phyloP scores from a whole-genome alignment of 2,113 vertebrate species.

The Marmota flaviventris region DNA sequence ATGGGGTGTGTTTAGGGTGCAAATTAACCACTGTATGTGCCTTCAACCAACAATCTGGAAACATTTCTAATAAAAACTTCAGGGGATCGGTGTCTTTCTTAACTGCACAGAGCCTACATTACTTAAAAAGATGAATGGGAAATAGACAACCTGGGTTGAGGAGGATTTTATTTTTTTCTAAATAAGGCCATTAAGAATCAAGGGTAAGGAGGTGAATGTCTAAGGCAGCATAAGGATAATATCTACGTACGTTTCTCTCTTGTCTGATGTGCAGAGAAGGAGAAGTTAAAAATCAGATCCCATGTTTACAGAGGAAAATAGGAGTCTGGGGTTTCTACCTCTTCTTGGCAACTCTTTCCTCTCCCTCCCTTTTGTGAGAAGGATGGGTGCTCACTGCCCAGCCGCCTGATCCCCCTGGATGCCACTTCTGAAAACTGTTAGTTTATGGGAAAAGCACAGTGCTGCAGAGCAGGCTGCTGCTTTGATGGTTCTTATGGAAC shows the following conservation, averaged over 20 bases:
- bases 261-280: neutral
- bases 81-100: constrained; percentile 66
- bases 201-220: neutral
- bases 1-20: constrained; percentile 74
- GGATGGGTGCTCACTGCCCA: neutral
- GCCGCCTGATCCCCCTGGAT: too few relatives aligned
- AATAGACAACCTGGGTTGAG: neutral
- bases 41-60: constrained; percentile 78
- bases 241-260: neutral
- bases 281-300: neutral
- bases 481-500: neutral
- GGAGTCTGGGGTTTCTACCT: neutral
- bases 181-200: neutral
- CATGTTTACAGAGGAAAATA: neutral
- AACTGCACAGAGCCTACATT: constrained; percentile 36
- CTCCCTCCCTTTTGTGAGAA: neutral
- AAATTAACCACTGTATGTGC: constrained; percentile 82
- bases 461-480: neutral
- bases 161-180: neutral
- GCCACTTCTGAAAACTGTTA: neutral
- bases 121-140: constrained; percentile 55
- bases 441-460: neutral
- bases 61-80: constrained; percentile 59
- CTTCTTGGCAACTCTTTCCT: neutral
- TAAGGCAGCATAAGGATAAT: neutral